A percentile compares a stretch with the other conserved stretches of the same genome.
phyloP scores from a whole-genome alignment of 2,888 invertebrate species.

The Orthosia gothica region DNA sequence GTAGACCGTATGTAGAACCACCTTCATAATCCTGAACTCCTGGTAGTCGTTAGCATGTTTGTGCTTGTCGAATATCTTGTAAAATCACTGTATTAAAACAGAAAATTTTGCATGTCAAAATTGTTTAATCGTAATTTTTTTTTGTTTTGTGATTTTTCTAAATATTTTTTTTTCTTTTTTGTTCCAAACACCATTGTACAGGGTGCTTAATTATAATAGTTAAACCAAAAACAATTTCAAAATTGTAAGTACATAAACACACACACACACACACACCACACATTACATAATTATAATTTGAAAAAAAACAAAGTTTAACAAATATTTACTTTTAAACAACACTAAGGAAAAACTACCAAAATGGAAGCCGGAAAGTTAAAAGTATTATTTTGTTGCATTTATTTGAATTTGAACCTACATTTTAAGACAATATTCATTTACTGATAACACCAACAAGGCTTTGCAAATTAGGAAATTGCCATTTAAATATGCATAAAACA shows the following conservation, averaged over 20 bases:
- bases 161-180: not conserved
- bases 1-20: slow-evolving; percentile 41
- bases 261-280: slow-evolving; percentile 7
- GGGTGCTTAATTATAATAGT: not conserved
- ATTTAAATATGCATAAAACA: too few relatives aligned
- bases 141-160: not conserved
- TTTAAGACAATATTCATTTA: not conserved
- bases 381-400: not conserved
- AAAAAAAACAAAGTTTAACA: not conserved
- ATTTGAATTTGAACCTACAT: not conserved
- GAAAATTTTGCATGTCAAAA: slow-evolving; percentile 34
- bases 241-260: slow-evolving; percentile 21
- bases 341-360: not conserved
- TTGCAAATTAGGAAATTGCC: too few relatives aligned
- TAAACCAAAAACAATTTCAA: not conserved
- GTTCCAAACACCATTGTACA: not conserved
- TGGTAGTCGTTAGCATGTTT: slow-evolving; percentile 18
- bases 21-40: slow-evolving; percentile 25
- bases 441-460: too few relatives aligned
- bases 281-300: not conserved
- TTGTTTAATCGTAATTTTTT: slow-evolving; percentile 11
- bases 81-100: slow-evolving; percentile 32
- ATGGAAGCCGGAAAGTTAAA: not conserved
- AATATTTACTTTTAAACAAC: not conserved
- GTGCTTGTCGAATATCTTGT: slow-evolving; percentile 25